phyloP scores from a whole-genome alignment of 2,113 vertebrate genomes.

The Malaclemys terrapin region DNA sequence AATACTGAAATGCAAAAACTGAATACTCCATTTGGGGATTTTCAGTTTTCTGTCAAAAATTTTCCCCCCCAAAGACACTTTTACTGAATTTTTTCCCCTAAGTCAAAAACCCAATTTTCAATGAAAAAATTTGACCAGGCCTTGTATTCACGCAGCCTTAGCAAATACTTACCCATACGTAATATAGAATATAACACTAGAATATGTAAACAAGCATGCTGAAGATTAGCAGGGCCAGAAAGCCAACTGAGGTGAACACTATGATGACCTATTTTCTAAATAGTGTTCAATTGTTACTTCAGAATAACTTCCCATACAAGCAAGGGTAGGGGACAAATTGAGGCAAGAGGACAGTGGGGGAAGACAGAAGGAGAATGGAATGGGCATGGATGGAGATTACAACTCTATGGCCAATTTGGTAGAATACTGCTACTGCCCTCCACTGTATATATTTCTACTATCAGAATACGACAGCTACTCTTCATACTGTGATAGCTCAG shows the following conservation, averaged over 20 bases:
- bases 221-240: background rate
- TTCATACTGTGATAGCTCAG: background rate
- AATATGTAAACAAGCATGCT: background rate
- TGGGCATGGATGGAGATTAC: background rate
- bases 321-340: background rate
- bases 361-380: background rate
- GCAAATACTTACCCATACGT: background rate
- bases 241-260: background rate
- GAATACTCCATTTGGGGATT: background rate
- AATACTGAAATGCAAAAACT: background rate
- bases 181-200: too few species aligned
- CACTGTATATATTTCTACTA: background rate
- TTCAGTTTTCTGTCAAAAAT: background rate
- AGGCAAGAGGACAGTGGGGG: background rate
- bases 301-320: background rate
- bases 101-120: background rate
- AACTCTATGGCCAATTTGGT: background rate
- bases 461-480: background rate
- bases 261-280: background rate
- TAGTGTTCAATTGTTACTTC: background rate
- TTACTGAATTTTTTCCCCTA: background rate
- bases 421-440: background rate
- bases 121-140: background rate
- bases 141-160: background rate
- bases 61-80: background rate